Conservation (phyloP, 1,140 invertebrate species). For the Elymnias hypermnestra region DNA sequence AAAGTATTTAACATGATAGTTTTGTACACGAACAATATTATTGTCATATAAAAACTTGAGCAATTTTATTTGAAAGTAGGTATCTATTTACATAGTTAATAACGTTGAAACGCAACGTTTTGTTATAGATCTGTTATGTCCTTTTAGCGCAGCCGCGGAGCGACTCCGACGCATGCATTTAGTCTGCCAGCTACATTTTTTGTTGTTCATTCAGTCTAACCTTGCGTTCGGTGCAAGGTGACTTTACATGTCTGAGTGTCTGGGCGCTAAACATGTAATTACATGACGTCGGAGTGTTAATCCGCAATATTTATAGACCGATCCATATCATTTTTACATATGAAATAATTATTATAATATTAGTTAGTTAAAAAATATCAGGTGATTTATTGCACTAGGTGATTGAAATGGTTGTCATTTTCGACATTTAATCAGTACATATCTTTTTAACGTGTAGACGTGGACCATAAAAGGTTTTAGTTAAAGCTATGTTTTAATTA, state of each 20-base stretch:
- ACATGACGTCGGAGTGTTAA: constrained; percentile 58
- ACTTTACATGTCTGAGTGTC: constrained; percentile 69
- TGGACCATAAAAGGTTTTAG: constrained; percentile 38
- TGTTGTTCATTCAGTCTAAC: constrained; percentile 67
- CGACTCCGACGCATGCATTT: constrained; percentile 44
- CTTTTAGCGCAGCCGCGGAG: constrained; percentile 34
- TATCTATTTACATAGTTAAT: constrained; percentile 30
- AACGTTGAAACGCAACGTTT: constrained; percentile 31
- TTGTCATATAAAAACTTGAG: constrained; percentile 35
- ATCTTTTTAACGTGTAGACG: constrained; percentile 48
- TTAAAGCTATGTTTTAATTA: constrained; percentile 45
- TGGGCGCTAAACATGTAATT: constrained; percentile 70
- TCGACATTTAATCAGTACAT: constrained; percentile 29
- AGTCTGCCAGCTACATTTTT: constrained; percentile 50
- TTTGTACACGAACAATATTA: constrained; percentile 42
- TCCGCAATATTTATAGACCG: constrained; percentile 52
- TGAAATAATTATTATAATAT: constrained; percentile 38
- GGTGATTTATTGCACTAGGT: constrained; percentile 28
- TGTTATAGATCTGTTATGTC: constrained; percentile 40
- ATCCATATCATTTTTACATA: constrained; percentile 69
- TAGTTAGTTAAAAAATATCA: constrained; percentile 33
- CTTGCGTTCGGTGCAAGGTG: constrained; percentile 67
- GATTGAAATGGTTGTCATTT: constrained; percentile 29
- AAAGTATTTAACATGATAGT: constrained; percentile 15
- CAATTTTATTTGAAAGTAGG: constrained; percentile 36